These are phyloP conservation scores for Zoanthus sansibaricus DNA, from an alignment of 92 coral and sea anemone genomes.

Conservation along the genomic window DNA sequence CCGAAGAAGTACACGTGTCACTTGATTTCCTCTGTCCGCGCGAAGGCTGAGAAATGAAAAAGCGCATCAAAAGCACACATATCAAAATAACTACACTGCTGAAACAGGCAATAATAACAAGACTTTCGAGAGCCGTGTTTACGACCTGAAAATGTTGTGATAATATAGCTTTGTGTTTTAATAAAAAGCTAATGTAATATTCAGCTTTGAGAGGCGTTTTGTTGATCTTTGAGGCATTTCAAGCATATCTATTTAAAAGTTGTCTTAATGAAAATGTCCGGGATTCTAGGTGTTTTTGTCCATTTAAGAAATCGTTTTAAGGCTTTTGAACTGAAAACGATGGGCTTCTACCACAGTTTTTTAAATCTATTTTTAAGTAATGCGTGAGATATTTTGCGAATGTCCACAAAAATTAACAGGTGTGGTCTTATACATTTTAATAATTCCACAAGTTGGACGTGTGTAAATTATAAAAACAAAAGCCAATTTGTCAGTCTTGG, in stretches of 20 bases:
- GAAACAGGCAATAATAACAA: no score
- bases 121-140: no score
- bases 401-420: neutral
- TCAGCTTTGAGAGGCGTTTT: no score
- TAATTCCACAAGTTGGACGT: neutral
- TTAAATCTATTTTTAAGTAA: neutral
- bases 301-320: neutral
- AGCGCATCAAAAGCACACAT: no score
- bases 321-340: neutral
- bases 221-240: no score
- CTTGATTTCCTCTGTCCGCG: conserved; percentile 14
- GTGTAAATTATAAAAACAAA: neutral
- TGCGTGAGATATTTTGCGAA: neutral
- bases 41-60: neutral
- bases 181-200: no score
- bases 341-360: neutral
- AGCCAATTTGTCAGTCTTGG: neutral
- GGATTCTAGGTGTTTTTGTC: neutral
- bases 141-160: no score
- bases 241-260: no score
- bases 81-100: no score
- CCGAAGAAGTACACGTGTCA: conserved; percentile 11
- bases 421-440: neutral
- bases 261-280: no score
- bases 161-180: no score